These are phyloP conservation scores for Venustaconcha ellipsiformis DNA, from an alignment of 1,140 invertebrate genomes.

Conservation along the genomic window DNA sequence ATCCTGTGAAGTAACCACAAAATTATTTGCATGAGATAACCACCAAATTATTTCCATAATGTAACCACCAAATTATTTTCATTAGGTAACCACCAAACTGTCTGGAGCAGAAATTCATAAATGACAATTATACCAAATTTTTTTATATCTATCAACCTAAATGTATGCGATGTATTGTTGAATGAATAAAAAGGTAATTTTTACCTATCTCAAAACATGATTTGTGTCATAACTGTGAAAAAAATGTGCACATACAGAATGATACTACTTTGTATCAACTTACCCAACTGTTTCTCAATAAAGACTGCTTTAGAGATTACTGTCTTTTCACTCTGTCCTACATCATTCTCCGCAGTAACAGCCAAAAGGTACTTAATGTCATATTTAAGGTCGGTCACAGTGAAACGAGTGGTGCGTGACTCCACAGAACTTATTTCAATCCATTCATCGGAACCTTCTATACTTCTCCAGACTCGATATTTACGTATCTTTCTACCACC, in stretches of 20 bases:
- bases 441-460: conserved; percentile 50
- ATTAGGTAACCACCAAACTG: too few species aligned
- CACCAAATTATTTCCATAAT: too few species aligned
- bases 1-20: too few species aligned
- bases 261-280: conserved; percentile 18
- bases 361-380: conserved; percentile 95
- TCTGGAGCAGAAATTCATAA: too few species aligned
- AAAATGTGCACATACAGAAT: neutral
- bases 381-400: conserved; percentile 77
- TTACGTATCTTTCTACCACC: conserved; percentile 83
- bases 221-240: neutral
- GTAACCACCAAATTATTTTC: too few species aligned
- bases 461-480: conserved; percentile 79
- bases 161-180: too few species aligned
- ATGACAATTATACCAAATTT: too few species aligned
- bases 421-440: conserved; percentile 74
- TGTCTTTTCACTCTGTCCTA: conserved; percentile 77
- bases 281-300: conserved; percentile 56
- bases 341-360: conserved; percentile 89
- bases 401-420: conserved; percentile 71
- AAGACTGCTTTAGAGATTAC: conserved; percentile 84
- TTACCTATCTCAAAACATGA: too few species aligned
- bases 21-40: too few species aligned
- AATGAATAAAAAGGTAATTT: too few species aligned
- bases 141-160: too few species aligned